Percentiles rank a stretch among this genome's conserved stretches.
Evolutionary conservation across 2,113 vertebrate species (phyloP).

Genomic region (Mohoua ochrocephala): DNA sequence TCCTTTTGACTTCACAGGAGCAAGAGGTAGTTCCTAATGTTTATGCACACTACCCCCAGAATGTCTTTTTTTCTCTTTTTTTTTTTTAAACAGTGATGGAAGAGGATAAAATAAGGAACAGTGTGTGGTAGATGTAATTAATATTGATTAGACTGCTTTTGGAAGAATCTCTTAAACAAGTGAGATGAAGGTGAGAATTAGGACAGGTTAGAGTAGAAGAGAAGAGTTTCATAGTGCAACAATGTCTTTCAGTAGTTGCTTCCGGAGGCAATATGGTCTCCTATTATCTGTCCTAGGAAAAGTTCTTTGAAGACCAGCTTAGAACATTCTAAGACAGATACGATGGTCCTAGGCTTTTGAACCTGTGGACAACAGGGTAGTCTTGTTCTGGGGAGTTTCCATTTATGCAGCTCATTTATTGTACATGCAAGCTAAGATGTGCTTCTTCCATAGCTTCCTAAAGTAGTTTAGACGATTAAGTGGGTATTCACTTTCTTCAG

Average conservation of each 20-base stretch:
- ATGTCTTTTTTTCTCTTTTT: neutral
- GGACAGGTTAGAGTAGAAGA: neutral
- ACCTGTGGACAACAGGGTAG: neutral
- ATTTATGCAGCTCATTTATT: neutral
- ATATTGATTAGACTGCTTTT: neutral
- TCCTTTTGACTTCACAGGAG: neutral
- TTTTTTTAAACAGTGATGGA: neutral
- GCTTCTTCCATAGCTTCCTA: neutral
- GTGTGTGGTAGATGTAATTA: neutral
- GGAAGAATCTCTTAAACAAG: neutral
- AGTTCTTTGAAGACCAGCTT: neutral
- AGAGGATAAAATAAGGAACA: neutral
- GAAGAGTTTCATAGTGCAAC: neutral
- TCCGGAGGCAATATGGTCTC: neutral
- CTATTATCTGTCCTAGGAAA: neutral
- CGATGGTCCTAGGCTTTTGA: neutral
- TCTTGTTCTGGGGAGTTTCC: neutral
- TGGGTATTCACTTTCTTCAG: neutral
- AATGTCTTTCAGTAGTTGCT: neutral
- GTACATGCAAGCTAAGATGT: rapidly evolving
- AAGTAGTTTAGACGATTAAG: neutral
- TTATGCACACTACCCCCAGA: neutral
- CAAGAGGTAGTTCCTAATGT: neutral
- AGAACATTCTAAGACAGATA: neutral
- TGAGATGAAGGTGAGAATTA: neutral